phyloP scores from a whole-genome alignment of 2,797 vertebrate species.

The Diceros bicornis region DNA sequence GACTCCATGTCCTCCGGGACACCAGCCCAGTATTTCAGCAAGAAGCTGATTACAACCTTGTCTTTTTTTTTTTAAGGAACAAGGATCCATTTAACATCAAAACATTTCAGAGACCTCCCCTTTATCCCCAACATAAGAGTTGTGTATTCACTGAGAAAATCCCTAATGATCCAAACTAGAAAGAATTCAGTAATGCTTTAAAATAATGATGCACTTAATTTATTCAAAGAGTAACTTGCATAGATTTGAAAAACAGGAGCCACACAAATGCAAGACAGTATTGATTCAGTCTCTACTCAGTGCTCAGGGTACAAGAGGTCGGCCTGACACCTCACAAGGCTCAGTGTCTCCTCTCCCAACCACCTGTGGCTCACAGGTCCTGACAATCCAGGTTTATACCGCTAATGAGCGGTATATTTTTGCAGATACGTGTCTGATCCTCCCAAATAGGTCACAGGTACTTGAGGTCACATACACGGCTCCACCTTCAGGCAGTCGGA shows the following conservation, averaged over 20 bases:
- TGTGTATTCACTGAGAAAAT: neutral
- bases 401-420: neutral
- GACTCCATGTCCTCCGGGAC: neutral
- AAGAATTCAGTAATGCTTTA: slow-evolving; percentile 10
- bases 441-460: neutral
- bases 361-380: neutral
- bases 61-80: neutral
- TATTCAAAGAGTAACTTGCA: neutral
- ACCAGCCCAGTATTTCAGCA: neutral
- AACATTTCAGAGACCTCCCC: neutral
- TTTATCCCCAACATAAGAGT: neutral
- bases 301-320: neutral
- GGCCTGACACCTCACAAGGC: neutral
- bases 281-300: neutral
- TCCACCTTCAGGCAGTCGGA: neutral
- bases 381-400: neutral
- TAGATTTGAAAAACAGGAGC: neutral
- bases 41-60: neutral
- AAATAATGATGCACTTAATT: neutral
- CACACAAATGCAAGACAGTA: neutral
- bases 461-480: neutral
- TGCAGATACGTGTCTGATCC: neutral
- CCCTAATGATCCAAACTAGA: neutral
- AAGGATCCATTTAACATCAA: neutral
- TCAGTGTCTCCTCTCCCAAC: neutral